Conservation (phyloP, 2,888 invertebrate species). For the Cremastinae sp. region DNA sequence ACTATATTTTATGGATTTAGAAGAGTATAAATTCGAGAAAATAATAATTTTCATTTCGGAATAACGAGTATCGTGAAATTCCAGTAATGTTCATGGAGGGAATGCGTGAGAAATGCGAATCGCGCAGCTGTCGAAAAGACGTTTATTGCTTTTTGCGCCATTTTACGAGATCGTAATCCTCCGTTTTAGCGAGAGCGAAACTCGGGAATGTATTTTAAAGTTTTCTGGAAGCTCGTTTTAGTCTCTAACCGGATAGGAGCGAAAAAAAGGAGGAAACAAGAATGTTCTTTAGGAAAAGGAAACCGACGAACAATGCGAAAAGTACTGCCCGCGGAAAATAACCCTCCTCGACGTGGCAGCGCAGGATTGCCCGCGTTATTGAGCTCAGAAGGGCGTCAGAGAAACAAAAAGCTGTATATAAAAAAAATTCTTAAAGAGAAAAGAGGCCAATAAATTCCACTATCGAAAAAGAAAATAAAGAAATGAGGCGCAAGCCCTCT, state of each 20-base stretch:
- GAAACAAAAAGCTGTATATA: slow-evolving; percentile 42
- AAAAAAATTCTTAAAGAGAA: too few relatives aligned
- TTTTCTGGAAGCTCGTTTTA: slow-evolving; percentile 47
- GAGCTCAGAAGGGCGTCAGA: slow-evolving; percentile 39
- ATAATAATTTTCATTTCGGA: not conserved
- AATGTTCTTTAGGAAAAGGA: slow-evolving; percentile 34
- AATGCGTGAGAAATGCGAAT: slow-evolving; percentile 57
- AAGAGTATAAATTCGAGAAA: too few relatives aligned
- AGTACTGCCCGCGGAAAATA: not conserved
- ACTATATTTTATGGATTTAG: too few relatives aligned
- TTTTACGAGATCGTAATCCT: slow-evolving; percentile 76
- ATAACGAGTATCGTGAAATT: not conserved
- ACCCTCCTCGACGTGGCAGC: slow-evolving; percentile 30
- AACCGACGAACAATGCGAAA: slow-evolving; percentile 28
- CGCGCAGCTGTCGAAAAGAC: slow-evolving; percentile 76
- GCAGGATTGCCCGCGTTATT: slow-evolving; percentile 51
- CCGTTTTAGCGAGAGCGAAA: slow-evolving; percentile 50
- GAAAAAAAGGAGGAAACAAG: slow-evolving; percentile 31
- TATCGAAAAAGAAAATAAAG: slow-evolving; percentile 35
- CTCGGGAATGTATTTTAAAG: slow-evolving; percentile 49
- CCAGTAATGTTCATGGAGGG: slow-evolving; percentile 17
- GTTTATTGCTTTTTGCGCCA: slow-evolving; percentile 76
- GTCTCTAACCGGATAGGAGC: slow-evolving; percentile 15
- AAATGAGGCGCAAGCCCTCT: slow-evolving; percentile 3
- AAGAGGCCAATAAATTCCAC: slow-evolving; percentile 57